Percentiles rank a stretch among this genome's conserved stretches.
Conservation (phyloP, 1,140 invertebrate genomes). For the Eriosoma lanigerum region DNA sequence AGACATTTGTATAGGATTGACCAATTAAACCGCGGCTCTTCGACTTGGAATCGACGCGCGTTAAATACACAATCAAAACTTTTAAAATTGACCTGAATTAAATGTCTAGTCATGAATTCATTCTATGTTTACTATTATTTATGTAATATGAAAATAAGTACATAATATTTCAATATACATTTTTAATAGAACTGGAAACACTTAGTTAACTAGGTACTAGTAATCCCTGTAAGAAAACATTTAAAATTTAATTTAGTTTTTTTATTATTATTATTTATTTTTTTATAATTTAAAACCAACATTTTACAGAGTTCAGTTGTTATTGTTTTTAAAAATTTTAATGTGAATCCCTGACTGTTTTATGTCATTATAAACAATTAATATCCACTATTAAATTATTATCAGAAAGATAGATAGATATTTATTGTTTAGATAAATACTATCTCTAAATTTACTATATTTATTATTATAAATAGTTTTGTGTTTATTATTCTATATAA, state of each 20-base stretch:
- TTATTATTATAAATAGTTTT: no score
- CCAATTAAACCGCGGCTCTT: conserved; percentile 75
- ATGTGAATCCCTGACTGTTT: background rate
- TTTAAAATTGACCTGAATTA: conserved; percentile 17
- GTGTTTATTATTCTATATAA: background rate
- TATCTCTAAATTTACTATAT: no score
- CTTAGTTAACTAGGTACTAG: no score
- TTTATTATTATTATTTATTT: background rate
- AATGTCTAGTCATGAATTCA: background rate
- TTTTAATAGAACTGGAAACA: background rate
- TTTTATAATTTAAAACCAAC: background rate
- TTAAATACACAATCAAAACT: conserved; percentile 8
- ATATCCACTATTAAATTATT: no score
- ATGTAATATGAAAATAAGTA: background rate
- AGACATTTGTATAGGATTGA: conserved; percentile 69
- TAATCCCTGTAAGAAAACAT: background rate
- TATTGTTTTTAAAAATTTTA: background rate
- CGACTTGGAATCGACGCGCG: conserved; percentile 56
- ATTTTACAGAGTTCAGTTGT: background rate
- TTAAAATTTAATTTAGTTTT: background rate
- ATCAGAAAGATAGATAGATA: no score
- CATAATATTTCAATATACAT: conserved; percentile 4
- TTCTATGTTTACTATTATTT: conserved; percentile 26
- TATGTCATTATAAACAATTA: no score
- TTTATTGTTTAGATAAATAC: no score